Base-by-base conservation (phyloP, 2,888 invertebrate species). In the Podotricha telesiphe region DNA sequence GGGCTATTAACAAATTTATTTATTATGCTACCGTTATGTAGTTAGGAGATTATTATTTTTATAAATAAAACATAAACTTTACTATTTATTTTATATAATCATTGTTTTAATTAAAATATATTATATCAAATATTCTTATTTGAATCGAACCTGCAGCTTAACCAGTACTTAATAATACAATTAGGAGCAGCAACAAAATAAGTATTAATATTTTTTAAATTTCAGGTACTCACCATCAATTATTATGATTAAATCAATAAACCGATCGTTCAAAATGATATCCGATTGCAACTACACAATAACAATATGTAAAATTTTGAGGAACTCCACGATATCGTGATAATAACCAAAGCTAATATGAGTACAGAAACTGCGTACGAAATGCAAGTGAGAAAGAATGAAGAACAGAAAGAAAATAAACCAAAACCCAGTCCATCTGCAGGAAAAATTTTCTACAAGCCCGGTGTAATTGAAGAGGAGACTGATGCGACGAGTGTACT, bases 391-490 rank as follows among this genome's bases (percentile, higher is more conserved):
- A 81, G 83, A 50, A 83, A 80, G 55, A 86, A 88, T 56, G 87
- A 87, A 22, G 72, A 67, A 0, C 76, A 74, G 45, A 84, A 82
- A 65, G 83, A 83, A 61, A 79, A 69, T 15, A 77, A 73, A 71
- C 58, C 80, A 1, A 89, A 86, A 63, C 82, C 86, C 6, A 76
- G 80, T 17, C 76, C 88, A 13, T 84, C 91, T 0, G 80, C 86
- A 10, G 92, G 92, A 1, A 93, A 93, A 76, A 88, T 94, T 76
- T 94, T 94, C 76, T 88, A 91, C 68, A 91, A 89, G 48, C 93
- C 91, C 10, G 93, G 91, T 0, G 86, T 86, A 17, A 86, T 89
- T 50, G 90, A 88, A 34, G 91, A 92, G 56, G 90, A 89, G 69
- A 94, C 92, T 8, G 93, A 89, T 73, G 93, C 91, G 58, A 94